Evolutionary conservation across 2,888 invertebrate species (phyloP), one percentile per base, ranked within the genome.

Genomic region (Chaetoderma sp.): DNA sequence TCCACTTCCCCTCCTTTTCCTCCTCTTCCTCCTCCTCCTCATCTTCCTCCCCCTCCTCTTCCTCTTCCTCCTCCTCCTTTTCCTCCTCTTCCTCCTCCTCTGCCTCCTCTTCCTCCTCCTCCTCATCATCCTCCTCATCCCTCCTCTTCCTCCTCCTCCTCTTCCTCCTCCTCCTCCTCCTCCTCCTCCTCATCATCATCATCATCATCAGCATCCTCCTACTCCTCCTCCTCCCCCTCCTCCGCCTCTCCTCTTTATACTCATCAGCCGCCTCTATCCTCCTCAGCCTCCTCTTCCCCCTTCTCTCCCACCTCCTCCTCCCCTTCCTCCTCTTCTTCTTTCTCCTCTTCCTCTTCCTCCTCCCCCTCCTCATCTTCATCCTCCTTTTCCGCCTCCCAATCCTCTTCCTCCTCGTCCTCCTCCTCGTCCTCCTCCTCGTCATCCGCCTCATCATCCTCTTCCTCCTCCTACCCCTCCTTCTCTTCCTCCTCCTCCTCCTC

Each of bases 201-300:
- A 30, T 56, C 60, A 56, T 64, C 64, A 54, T 64, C 59, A 28
- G 59, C 59, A 45, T 58, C 47, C 1, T 59, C 54, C 47, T 59
- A 55, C 23, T 59, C 64, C 21, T 64, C 64, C 21, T 25, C 36
- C 21, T 58, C 63, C 18, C 60, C 63, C 44, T 45, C 56, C 36
- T 57, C 57, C 28, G 23, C 56, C 58, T 45, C 21, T 30, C 16
- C 33, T 45, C 21, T 39, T 47, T 27, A 30, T n/a, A 32, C 47
- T 27, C 52, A 23, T 44, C 42, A 30, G 8, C 28, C 30, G n/a
- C 21, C 52, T 21, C 28, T 57, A 21, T 55, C 49, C 23, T 69
- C 70, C 39, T 67, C 68, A 66, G 68, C 68, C 39, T 70, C 74
- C n/a, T 74, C 73, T 64, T 60, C 32, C 59, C 47, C 60, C 63